Conservation (phyloP, 2,888 invertebrate species). For the Agapostemon virescens region DNA sequence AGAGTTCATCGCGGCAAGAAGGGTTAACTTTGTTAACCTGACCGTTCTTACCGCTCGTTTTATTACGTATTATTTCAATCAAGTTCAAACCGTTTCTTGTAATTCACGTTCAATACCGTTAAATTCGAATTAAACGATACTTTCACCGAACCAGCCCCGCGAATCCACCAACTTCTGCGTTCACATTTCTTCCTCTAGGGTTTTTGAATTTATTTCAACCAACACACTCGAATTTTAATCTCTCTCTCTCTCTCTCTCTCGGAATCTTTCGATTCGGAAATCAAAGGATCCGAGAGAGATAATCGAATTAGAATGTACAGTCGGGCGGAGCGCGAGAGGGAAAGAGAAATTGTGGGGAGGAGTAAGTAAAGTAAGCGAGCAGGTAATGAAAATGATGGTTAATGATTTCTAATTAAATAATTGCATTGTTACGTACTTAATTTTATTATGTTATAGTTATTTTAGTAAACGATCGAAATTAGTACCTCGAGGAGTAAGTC, state of each 20-base stretch:
- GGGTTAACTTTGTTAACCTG: constrained; percentile 77
- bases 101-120: constrained; percentile 47
- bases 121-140: background rate
- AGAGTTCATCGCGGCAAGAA: constrained; percentile 47
- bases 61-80: constrained; percentile 71
- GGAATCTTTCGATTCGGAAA: too few relatives aligned
- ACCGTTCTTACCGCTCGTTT: constrained; percentile 64
- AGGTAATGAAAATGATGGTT: too few relatives aligned
- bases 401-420: too few relatives aligned
- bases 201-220: background rate
- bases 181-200: background rate
- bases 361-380: too few relatives aligned
- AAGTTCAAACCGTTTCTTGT: constrained; percentile 55
- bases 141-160: background rate
- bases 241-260: background rate
- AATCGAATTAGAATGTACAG: too few relatives aligned
- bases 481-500: too few relatives aligned
- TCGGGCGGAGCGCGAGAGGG: too few relatives aligned
- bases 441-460: too few relatives aligned
- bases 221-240: background rate
- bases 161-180: background rate
- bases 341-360: too few relatives aligned
- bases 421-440: too few relatives aligned
- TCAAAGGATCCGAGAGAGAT: too few relatives aligned
- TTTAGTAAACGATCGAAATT: too few relatives aligned